Conservation (phyloP, 2,888 invertebrate genomes). For the Heterodera filipjevi region DNA sequence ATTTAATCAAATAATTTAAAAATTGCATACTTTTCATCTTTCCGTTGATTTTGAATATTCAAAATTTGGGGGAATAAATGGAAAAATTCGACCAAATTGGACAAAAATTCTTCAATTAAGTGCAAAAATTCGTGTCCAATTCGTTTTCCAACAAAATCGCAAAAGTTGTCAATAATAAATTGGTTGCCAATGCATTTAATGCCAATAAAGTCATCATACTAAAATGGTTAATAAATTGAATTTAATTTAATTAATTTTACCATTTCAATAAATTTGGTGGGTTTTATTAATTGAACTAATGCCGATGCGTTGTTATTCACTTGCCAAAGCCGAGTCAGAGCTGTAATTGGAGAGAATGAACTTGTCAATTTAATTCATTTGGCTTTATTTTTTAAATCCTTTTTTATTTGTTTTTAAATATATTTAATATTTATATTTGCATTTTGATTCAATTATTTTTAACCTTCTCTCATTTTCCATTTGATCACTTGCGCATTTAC, state of each 20-base stretch:
- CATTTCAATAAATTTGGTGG: not conserved
- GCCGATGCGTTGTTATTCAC: not conserved
- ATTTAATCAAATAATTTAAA: not conserved
- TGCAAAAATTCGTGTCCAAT: not conserved
- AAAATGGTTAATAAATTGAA: not conserved
- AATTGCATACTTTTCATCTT: not conserved
- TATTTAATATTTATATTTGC: not conserved
- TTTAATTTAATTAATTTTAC: not conserved
- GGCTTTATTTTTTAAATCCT: too few relatives aligned
- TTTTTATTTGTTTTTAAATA: not conserved
- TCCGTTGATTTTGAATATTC: not conserved
- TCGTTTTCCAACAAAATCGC: not conserved
- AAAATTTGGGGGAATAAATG: not conserved
- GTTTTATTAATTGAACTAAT: not conserved
- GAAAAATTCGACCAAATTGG: not conserved
- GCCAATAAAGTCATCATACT: not conserved
- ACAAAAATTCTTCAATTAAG: not conserved
- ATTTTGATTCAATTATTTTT: not conserved
- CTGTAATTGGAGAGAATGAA: too few relatives aligned
- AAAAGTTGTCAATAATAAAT: not conserved
- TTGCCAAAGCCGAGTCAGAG: not conserved
- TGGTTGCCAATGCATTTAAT: not conserved
- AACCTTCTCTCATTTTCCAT: constrained; percentile 3
- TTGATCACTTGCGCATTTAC: not conserved
- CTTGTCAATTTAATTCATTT: not conserved